Conservation (phyloP, 2,113 vertebrate species). For the Microcebus griseorufus region DNA sequence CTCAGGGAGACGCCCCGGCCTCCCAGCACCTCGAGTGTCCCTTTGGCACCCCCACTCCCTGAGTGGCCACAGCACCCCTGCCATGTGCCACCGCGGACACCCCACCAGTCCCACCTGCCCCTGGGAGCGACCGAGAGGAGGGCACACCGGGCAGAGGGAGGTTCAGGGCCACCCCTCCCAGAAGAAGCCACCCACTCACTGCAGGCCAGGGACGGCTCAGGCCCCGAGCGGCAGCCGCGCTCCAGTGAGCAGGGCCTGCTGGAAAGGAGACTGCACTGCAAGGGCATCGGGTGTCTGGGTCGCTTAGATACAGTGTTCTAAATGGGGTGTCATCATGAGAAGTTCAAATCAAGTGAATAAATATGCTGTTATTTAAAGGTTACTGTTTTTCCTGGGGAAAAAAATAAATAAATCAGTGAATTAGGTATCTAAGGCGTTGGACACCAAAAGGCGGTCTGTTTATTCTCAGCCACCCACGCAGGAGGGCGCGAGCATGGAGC, state of each 20-base stretch:
- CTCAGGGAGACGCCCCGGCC: neutral
- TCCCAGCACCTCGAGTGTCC: too few species aligned
- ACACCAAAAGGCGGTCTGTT: neutral
- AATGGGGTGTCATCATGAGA: neutral
- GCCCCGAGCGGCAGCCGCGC: neutral
- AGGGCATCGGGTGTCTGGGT: conserved; percentile 11
- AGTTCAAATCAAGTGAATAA: conserved; percentile 7
- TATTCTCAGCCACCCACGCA: too few species aligned
- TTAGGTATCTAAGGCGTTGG: neutral
- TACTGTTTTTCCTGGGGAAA: neutral
- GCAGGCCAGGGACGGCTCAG: too few species aligned
- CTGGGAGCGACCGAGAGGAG: neutral
- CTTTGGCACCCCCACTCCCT: too few species aligned
- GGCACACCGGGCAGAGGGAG: neutral
- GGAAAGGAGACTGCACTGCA: conserved; percentile 35
- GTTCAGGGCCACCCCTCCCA: too few species aligned
- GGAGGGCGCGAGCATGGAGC: accelerated
- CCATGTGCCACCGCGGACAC: accelerated
- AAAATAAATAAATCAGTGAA: neutral
- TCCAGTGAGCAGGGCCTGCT: neutral
- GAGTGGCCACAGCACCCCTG: neutral
- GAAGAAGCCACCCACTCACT: too few species aligned
- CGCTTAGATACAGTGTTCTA: neutral
- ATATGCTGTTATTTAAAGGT: neutral
- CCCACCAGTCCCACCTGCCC: neutral